phyloP scores from a whole-genome alignment of 2,888 invertebrate species.

The Polyommatus icarus region DNA sequence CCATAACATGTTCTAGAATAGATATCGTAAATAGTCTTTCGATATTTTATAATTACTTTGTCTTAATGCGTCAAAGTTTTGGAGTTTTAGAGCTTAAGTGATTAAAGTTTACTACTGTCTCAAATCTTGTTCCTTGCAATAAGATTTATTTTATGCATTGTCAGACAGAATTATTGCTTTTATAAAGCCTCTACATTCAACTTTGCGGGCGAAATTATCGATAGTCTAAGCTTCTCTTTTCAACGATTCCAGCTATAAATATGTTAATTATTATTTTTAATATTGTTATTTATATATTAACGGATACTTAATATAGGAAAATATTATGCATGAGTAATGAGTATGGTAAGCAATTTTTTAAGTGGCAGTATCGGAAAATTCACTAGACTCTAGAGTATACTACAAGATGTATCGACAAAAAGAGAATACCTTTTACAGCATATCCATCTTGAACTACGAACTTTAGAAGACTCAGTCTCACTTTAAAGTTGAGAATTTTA shows the following conservation, averaged over 20 bases:
- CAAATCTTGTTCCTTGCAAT: too few species aligned
- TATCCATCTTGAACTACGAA: slow-evolving; percentile 6
- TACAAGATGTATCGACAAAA: not conserved
- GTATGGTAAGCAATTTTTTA: not conserved
- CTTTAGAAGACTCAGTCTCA: not conserved
- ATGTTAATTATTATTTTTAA: slow-evolving; percentile 30
- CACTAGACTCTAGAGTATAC: not conserved
- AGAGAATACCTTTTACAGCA: not conserved
- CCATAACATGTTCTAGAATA: not conserved
- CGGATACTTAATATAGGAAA: not conserved
- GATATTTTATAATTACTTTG: not conserved
- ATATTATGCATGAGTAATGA: not conserved
- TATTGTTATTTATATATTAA: not conserved
- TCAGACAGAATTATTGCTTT: too few species aligned
- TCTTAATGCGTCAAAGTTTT: not conserved
- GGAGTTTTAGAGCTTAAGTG: too few species aligned
- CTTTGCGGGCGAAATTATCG: too few species aligned
- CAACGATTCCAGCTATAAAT: slow-evolving; percentile 28
- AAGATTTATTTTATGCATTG: too few species aligned
- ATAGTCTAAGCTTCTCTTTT: too few species aligned
- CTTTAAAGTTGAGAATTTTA: not conserved
- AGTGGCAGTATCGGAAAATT: not conserved
- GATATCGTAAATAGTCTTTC: not conserved
- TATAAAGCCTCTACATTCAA: too few species aligned
- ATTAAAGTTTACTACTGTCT: too few species aligned